Conservation (phyloP, 2,888 invertebrate species). For the Synergus laeviventris region DNA sequence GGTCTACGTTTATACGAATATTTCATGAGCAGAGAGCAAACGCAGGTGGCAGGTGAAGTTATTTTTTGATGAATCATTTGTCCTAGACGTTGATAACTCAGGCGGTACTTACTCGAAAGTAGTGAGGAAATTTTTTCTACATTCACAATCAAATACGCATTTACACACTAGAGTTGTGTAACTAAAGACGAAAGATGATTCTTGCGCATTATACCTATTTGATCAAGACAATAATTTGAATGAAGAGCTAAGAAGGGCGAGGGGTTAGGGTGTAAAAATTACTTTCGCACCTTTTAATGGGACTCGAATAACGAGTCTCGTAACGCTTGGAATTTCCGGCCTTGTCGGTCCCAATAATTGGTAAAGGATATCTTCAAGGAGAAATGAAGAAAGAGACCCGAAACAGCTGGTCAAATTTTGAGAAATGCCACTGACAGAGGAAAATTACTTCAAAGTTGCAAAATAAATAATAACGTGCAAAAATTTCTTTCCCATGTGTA, state of each 20-base stretch:
- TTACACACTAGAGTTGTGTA: constrained; percentile 4
- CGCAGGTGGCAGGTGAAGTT: background rate
- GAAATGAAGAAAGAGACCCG: background rate
- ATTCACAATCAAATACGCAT: constrained; percentile 1
- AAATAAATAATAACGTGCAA: background rate
- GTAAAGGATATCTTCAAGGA: constrained; percentile 11
- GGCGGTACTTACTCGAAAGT: constrained; percentile 16
- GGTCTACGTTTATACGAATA: background rate
- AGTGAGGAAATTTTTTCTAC: constrained; percentile 1
- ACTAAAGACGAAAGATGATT: background rate
- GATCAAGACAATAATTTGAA: background rate
- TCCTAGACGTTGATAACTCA: constrained; percentile 28
- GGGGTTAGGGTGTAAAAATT: constrained; percentile 13
- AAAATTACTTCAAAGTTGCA: constrained; percentile 25
- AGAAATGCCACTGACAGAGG: constrained; percentile 45
- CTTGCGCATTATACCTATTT: constrained; percentile 8
- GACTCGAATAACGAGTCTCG: background rate
- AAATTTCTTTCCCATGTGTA: background rate
- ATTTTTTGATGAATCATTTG: constrained; percentile 6
- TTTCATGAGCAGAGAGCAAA: background rate
- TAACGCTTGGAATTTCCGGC: constrained; percentile 10
- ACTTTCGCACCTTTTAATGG: constrained; percentile 18
- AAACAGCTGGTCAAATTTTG: constrained; percentile 16
- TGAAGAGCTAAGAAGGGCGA: background rate
- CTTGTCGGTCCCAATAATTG: constrained; percentile 10